phyloP scores from a whole-genome alignment of 2,113 vertebrate species.

The Indicator indicator region DNA sequence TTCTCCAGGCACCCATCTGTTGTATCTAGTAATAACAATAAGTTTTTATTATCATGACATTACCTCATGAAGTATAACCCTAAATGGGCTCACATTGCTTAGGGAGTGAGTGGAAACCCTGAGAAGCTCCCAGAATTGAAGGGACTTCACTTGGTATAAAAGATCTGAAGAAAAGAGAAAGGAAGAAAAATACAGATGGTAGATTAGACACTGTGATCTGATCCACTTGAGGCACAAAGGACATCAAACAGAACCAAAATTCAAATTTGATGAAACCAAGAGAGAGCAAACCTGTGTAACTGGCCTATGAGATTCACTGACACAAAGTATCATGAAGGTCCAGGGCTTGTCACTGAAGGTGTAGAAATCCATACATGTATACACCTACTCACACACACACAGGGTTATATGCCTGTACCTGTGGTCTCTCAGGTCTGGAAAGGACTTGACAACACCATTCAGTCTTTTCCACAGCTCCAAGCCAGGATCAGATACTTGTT shows the following conservation, averaged over 20 bases:
- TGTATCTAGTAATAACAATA: not conserved
- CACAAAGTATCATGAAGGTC: not conserved
- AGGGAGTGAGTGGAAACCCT: not conserved
- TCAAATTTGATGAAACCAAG: not conserved
- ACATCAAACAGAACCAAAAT: not conserved
- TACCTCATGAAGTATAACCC: not conserved
- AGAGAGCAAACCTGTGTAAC: not conserved
- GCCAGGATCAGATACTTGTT: not conserved
- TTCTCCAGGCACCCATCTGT: not conserved
- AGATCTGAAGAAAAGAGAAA: not conserved
- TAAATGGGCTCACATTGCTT: not conserved
- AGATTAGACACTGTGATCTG: not conserved
- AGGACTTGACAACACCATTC: not conserved
- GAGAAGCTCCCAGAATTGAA: not conserved
- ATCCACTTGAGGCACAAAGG: not conserved
- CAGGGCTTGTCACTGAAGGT: not conserved
- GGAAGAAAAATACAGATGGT: not conserved
- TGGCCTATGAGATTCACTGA: not conserved
- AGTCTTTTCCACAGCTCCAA: not conserved
- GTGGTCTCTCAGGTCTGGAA: not conserved
- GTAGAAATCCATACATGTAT: not conserved
- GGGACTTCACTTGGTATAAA: not conserved
- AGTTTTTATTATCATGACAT: not conserved
- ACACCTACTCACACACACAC: not conserved
- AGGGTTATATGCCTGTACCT: accelerated